Percentiles rank a stretch among this genome's conserved stretches.
phyloP scores from a whole-genome alignment of 1,140 invertebrate species.

The Leptinotarsa lineolata region DNA sequence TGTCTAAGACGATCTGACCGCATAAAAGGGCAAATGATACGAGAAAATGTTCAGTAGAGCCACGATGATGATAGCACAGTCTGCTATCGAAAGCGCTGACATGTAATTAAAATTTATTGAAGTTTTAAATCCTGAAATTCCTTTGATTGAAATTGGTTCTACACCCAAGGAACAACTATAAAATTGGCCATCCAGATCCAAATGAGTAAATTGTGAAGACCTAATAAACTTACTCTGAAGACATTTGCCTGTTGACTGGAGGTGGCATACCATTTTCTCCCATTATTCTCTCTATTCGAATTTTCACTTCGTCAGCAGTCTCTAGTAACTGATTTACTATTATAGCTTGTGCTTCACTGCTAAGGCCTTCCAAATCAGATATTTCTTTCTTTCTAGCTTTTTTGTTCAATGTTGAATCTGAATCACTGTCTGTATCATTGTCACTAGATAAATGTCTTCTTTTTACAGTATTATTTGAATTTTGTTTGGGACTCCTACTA shows the following conservation, averaged over 20 bases:
- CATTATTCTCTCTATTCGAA: conserved; percentile 4
- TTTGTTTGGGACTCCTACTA: background rate
- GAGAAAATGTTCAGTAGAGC: too few species aligned
- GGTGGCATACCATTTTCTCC: background rate
- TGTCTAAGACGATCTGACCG: too few species aligned
- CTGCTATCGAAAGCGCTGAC: too few species aligned
- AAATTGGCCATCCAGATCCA: too few species aligned
- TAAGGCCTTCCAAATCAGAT: background rate
- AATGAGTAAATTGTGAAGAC: background rate
- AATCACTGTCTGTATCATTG: background rate
- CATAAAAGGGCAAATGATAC: too few species aligned
- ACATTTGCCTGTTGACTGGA: background rate
- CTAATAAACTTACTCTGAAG: background rate
- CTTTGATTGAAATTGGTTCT: too few species aligned
- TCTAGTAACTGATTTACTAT: conserved; percentile 2
- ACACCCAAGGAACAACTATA: too few species aligned
- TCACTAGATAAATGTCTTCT: conserved; percentile 1
- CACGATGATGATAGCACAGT: too few species aligned
- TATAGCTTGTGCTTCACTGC: background rate
- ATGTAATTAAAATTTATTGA: too few species aligned
- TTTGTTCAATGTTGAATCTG: background rate
- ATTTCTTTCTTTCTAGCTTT: background rate
- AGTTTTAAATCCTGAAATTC: too few species aligned
- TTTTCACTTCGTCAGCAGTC: conserved; percentile 10
- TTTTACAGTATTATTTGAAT: background rate